These are phyloP conservation scores for Macrobrachium rosenbergii DNA, from an alignment of 1,140 invertebrate species.

Conservation along the genomic window DNA sequence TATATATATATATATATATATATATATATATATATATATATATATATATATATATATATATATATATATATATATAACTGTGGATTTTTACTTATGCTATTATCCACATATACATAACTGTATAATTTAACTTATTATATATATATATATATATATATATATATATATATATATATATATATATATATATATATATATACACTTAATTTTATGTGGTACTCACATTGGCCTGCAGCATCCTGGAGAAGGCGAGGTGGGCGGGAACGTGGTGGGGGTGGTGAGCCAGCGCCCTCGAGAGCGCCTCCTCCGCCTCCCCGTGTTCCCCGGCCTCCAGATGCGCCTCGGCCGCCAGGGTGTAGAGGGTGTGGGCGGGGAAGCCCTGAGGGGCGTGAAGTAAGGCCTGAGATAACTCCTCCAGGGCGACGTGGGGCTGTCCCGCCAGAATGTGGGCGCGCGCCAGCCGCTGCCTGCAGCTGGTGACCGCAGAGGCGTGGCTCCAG, in stretches of 20 bases:
- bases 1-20: too few species aligned
- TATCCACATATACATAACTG: too few species aligned
- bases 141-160: too few species aligned
- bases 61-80: too few species aligned
- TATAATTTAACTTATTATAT: not conserved
- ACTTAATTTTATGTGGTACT: constrained; percentile 71
- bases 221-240: constrained; percentile 90
- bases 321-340: constrained; percentile 84
- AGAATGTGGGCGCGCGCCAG: constrained; percentile 55
- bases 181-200: too few species aligned
- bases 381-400: constrained; percentile 48
- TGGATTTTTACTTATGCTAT: too few species aligned
- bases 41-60: too few species aligned
- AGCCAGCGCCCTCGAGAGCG: constrained; percentile 84
- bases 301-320: constrained; percentile 85
- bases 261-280: constrained; percentile 88
- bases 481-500: constrained; percentile 55
- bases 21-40: too few species aligned
- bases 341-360: constrained; percentile 90
- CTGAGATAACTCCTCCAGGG: constrained; percentile 43
- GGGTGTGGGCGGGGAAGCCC: constrained; percentile 68
- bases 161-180: too few species aligned
- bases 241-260: constrained; percentile 91
- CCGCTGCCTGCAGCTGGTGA: constrained; percentile 62
- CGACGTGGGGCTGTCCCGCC: constrained; percentile 44